These are phyloP conservation scores for Crax fasciolata DNA, from an alignment of 2,797 vertebrate genomes.

Conservation along the genomic window DNA sequence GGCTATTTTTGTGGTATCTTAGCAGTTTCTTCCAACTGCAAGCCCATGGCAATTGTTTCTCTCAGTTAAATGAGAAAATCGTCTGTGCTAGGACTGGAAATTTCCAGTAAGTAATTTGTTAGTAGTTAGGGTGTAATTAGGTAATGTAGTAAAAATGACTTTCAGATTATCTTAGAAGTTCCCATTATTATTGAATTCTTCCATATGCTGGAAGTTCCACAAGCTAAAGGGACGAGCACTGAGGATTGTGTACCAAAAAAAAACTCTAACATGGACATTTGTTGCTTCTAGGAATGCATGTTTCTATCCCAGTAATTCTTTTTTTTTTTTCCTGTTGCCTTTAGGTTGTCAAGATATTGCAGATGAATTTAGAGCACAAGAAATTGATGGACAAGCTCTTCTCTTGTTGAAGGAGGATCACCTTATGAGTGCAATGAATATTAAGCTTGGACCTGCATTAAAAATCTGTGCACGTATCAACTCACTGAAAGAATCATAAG, in stretches of 20 bases:
- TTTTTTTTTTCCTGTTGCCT: constrained; percentile 31
- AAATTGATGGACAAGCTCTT: constrained; percentile 98
- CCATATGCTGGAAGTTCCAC: neutral
- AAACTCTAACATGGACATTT: neutral
- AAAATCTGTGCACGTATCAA: constrained; percentile 99
- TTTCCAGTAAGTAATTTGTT: neutral
- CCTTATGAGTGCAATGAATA: constrained; percentile 99
- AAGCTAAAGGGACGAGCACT: neutral
- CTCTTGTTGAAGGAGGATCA: constrained; percentile 97
- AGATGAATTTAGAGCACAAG: constrained; percentile 96
- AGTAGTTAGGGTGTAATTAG: neutral
- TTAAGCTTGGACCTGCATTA: constrained; percentile 97
- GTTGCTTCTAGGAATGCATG: neutral
- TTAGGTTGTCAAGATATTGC: constrained; percentile 97
- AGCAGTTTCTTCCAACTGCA: neutral
- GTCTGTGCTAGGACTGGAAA: neutral
- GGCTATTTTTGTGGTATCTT: constrained; percentile 54
- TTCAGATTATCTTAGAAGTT: neutral
- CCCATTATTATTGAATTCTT: neutral
- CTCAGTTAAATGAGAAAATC: neutral
- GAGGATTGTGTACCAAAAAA: neutral
- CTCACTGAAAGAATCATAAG: constrained; percentile 92
- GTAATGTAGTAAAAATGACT: neutral
- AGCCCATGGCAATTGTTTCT: neutral
- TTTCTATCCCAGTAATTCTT: constrained; percentile 24